These are phyloP conservation scores for Polietes domitor DNA, from an alignment of 2,888 invertebrate species.

Conservation along the genomic window DNA sequence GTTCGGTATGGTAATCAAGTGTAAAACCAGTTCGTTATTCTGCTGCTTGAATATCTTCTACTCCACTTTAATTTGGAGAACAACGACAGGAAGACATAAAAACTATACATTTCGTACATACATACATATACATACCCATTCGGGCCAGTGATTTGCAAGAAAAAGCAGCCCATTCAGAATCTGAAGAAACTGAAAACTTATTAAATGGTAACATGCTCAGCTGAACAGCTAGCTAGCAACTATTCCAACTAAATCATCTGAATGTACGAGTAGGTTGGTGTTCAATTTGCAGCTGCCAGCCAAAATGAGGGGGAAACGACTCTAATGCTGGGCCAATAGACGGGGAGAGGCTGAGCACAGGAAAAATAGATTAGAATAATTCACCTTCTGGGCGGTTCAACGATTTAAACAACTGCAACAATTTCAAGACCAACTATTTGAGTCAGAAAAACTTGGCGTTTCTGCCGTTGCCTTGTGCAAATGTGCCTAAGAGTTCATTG, in stretches of 20 bases:
- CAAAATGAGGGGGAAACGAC: conserved; percentile 25
- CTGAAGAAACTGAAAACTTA: conserved; percentile 54
- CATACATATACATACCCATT: not conserved
- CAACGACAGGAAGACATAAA: conserved; percentile 66
- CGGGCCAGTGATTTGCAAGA: conserved; percentile 47
- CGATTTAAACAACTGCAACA: conserved; percentile 51
- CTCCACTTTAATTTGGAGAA: conserved; percentile 40
- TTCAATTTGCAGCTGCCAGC: conserved; percentile 63
- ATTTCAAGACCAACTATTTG: conserved; percentile 56
- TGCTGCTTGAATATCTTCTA: not conserved
- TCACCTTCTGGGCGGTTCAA: conserved; percentile 65
- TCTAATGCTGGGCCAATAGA: not conserved
- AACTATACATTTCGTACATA: conserved; percentile 16
- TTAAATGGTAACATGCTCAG: conserved; percentile 45
- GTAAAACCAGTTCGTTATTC: conserved; percentile 62
- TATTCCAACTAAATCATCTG: conserved; percentile 51
- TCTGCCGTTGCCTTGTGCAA: conserved; percentile 38
- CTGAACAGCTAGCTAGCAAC: conserved; percentile 10
- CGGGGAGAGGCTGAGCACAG: not conserved
- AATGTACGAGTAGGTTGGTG: conserved; percentile 12
- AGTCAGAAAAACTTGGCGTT: not conserved
- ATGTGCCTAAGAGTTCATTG: conserved; percentile 66
- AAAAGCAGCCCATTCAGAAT: conserved; percentile 41
- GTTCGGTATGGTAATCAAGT: conserved; percentile 58
- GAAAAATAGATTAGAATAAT: conserved; percentile 65